Evolutionary conservation across 2,888 invertebrate genomes (phyloP).

Genomic region (Adela reaumurella): DNA sequence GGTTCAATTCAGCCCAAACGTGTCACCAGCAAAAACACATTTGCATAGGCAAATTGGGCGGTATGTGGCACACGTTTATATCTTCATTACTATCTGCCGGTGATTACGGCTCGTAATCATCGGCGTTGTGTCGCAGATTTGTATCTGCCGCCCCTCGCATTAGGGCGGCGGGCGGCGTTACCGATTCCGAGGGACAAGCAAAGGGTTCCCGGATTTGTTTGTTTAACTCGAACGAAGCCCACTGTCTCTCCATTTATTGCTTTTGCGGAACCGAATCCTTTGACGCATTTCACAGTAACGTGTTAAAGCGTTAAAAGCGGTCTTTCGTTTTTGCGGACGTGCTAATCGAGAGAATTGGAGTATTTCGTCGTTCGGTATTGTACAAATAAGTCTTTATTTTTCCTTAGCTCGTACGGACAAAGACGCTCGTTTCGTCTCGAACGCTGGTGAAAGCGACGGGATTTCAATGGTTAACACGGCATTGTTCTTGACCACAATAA

Average conservation of each 20-base stretch:
- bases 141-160: not conserved
- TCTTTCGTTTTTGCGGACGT: too few species aligned
- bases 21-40: not conserved
- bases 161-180: not conserved
- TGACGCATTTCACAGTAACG: too few species aligned
- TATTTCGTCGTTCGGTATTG: not conserved
- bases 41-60: slow-evolving; percentile 5
- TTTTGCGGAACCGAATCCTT: not conserved
- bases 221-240: not conserved
- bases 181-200: not conserved
- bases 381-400: not conserved
- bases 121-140: not conserved
- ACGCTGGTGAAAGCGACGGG: not conserved
- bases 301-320: too few species aligned
- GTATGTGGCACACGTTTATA: slow-evolving; percentile 2
- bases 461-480: not conserved
- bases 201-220: not conserved
- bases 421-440: not conserved
- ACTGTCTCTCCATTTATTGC: not conserved
- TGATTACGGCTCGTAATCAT: not conserved
- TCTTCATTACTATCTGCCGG: slow-evolving; percentile 3
- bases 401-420: too few species aligned
- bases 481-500: not conserved
- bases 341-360: too few species aligned
- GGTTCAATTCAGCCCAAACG: too few species aligned